Evolutionary conservation across 2,797 vertebrate species (phyloP).

Genomic region (Lophotriccus pileatus): DNA sequence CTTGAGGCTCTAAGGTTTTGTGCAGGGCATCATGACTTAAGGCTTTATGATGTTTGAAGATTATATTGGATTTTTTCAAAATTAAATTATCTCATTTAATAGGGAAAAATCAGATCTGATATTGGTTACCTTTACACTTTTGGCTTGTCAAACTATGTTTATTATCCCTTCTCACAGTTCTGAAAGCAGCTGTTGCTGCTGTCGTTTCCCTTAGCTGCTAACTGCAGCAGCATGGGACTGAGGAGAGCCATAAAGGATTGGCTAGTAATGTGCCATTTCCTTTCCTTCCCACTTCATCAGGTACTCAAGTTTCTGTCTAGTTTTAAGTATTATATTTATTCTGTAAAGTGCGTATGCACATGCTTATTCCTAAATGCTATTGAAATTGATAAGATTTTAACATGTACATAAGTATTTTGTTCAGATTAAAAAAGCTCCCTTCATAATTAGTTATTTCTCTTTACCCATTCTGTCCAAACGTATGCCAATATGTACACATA

Average conservation of each 20-base stretch:
- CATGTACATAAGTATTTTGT: background rate
- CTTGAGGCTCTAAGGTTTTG: background rate
- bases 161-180: background rate
- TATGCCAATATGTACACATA: background rate
- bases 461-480: background rate
- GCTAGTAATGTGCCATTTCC: accelerated
- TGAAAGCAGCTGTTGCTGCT: background rate
- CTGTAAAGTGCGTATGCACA: background rate
- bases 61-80: background rate
- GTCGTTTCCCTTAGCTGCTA: background rate
- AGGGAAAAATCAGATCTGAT: background rate
- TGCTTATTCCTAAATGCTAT: background rate
- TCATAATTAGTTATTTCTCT: background rate
- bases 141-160: background rate
- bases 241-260: background rate
- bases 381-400: background rate
- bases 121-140: background rate
- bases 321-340: background rate
- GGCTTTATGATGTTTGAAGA: background rate
- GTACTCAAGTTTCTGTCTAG: background rate
- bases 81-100: background rate
- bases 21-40: background rate
- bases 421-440: background rate
- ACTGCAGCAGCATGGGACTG: background rate
- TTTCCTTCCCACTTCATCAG: background rate